Conservation (phyloP, 1,140 invertebrate species). For the Bathynomus jamesi region DNA sequence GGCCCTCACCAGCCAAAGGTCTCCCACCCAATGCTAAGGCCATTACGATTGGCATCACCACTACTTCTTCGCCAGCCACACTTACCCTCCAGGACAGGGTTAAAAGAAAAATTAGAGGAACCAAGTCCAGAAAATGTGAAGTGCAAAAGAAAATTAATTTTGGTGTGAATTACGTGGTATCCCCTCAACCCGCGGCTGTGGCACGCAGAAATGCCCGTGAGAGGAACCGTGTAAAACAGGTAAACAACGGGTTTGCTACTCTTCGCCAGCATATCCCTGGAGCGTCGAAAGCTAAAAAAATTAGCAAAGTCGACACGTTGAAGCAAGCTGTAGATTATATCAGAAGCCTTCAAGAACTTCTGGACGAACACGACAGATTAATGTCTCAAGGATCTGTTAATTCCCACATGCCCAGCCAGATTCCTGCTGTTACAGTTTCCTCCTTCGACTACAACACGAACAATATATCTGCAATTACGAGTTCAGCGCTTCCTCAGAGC, state of each 20-base stretch:
- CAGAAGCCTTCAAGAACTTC: conserved; percentile 58
- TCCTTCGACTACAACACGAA: background rate
- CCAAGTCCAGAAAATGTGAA: conserved; percentile 24
- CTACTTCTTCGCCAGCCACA: conserved; percentile 17
- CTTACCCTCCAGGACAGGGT: conserved; percentile 26
- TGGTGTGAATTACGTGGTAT: conserved; percentile 35
- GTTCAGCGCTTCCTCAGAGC: background rate
- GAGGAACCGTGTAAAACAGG: conserved; percentile 86
- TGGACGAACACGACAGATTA: conserved; percentile 39
- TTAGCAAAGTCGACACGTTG: conserved; percentile 90
- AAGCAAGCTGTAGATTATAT: conserved; percentile 92
- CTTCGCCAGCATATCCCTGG: conserved; percentile 74
- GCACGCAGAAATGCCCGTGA: conserved; percentile 84
- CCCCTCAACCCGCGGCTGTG: conserved; percentile 64
- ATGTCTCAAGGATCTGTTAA: background rate
- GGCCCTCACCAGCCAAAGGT: conserved; percentile 34
- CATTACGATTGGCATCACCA: conserved; percentile 19
- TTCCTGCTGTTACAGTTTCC: background rate
- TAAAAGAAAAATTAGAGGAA: conserved; percentile 27
- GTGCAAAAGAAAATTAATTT: conserved; percentile 34
- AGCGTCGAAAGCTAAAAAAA: conserved; percentile 58
- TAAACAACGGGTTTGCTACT: conserved; percentile 81
- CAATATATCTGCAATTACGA: background rate
- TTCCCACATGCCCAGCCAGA: background rate
- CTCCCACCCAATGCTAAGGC: conserved; percentile 16